Conservation (phyloP, 1,140 invertebrate genomes). For the Atta colombica region DNA sequence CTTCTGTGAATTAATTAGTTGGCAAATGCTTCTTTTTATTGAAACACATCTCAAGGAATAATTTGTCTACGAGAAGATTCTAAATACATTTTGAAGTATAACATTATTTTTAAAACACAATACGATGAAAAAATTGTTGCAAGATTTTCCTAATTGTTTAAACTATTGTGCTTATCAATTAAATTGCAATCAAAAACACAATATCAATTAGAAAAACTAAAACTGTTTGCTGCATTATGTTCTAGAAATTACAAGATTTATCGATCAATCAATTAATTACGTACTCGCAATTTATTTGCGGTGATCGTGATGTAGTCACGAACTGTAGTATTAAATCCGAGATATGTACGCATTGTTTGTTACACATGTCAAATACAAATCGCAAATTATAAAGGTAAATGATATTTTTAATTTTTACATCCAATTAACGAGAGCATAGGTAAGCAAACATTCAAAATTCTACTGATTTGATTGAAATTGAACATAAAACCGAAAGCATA, state of each 20-base stretch:
- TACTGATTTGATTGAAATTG: slow-evolving; percentile 1
- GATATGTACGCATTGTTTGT: slow-evolving; percentile 34
- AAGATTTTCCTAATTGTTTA: background rate
- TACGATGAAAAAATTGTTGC: background rate
- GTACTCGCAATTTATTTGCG: slow-evolving; percentile 11
- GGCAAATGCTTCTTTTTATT: background rate
- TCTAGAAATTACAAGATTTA: background rate
- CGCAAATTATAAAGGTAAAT: slow-evolving; percentile 66
- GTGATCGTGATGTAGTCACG: background rate
- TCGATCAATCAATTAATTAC: slow-evolving; percentile 15
- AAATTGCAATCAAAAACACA: background rate
- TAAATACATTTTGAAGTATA: background rate
- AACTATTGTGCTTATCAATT: background rate
- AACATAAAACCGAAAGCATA: slow-evolving; percentile 5
- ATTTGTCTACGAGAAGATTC: no score
- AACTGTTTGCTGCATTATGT: no score
- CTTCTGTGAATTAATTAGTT: background rate
- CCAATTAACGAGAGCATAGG: slow-evolving; percentile 39
- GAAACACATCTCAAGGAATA: no score
- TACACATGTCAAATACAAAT: background rate
- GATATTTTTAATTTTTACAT: slow-evolving; percentile 49
- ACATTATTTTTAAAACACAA: background rate
- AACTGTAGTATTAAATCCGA: background rate
- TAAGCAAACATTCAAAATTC: slow-evolving; percentile 50
- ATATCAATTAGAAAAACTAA: background rate